Base-by-base conservation (phyloP, 37 sponge, comb jelly and placozoan species). In the Theonella swinhoei region DNA sequence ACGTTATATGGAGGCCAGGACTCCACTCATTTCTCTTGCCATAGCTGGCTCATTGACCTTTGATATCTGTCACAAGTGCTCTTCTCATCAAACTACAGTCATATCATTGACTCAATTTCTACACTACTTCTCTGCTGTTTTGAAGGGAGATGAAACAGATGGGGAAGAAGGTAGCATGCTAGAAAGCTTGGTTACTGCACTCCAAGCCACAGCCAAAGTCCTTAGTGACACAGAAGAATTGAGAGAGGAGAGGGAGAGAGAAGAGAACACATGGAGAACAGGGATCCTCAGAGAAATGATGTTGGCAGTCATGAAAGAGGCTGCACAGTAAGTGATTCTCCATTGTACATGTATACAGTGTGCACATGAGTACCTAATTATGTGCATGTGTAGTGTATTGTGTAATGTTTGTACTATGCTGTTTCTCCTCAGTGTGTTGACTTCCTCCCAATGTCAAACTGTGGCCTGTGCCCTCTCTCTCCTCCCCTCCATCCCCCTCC, bases 401-500 rank as follows among this genome's bases (percentile, higher is more conserved):
- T 17, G 14, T 47, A 14, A 7, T 47, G n/a, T n/a, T n/a, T n/a
- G n/a, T n/a, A n/a, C n/a, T n/a, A n/a, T n/a, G n/a, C n/a, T 32
- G 34, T 62, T 70, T 47, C 39, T 36, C 33, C 62, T 1, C 63
- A 86, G 86, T 25, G 54, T 29, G 28, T 37, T 71, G 36, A 78
- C 70, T 31, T 72, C 68, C 29, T 70, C 77, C 35, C 32, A 39
- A 61, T 78, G 79, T 69, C 26, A 1, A 22, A 31, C 62, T 33
- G 42, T 86, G 37, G 71, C 41, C 8, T 42, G n/a, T 23, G 28
- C 39, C 70, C 41, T 86, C 43, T 37, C 64, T 32, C 19, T 86
- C 22, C 73, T 86, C 8, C 23, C 64, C 67, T 62, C 58, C 39
- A 34, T 64, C 59, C 29, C 60, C 30, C 79, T 26, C 39, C 70